A percentile compares a stretch with the other conserved stretches of the same genome.
These are phyloP conservation scores for Pseudolaguvia tuberculata DNA, from an alignment of 2,113 vertebrate species.

Conservation along the genomic window DNA sequence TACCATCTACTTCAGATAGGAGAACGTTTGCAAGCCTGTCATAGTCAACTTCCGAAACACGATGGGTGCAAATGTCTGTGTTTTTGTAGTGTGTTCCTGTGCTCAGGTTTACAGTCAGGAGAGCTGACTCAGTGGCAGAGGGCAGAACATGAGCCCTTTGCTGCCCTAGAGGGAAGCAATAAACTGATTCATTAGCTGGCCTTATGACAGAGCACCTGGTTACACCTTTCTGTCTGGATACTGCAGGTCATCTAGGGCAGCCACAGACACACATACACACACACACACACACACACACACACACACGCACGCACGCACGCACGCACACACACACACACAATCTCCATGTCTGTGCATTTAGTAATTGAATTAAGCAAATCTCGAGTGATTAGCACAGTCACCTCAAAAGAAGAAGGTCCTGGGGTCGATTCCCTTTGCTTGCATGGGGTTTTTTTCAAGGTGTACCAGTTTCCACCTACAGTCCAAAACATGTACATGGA, in stretches of 20 bases:
- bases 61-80: constrained; percentile 26
- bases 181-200: constrained; percentile 45
- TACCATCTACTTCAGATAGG: constrained; percentile 1
- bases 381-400: too few species aligned
- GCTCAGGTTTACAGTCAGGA: constrained; percentile 25
- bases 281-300: constrained; percentile 3
- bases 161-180: constrained; percentile 39
- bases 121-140: constrained; percentile 37
- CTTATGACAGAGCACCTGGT: constrained; percentile 42
- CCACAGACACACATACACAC: constrained; percentile 13
- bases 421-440: too few species aligned
- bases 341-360: not conserved
- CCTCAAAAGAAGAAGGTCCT: too few species aligned
- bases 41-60: not conserved
- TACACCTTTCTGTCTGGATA: constrained; percentile 42
- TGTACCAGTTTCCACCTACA: too few species aligned
- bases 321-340: not conserved
- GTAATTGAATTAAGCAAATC: constrained; percentile 1
- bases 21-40: not conserved
- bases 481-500: too few species aligned
- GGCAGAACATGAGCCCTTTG: constrained; percentile 35
- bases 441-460: too few species aligned
- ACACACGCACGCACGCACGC: not conserved
- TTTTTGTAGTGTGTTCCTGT: constrained; percentile 11
- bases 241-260: constrained; percentile 37